phyloP scores from a whole-genome alignment of 1,140 invertebrate species.

The Micrasema minimum region DNA sequence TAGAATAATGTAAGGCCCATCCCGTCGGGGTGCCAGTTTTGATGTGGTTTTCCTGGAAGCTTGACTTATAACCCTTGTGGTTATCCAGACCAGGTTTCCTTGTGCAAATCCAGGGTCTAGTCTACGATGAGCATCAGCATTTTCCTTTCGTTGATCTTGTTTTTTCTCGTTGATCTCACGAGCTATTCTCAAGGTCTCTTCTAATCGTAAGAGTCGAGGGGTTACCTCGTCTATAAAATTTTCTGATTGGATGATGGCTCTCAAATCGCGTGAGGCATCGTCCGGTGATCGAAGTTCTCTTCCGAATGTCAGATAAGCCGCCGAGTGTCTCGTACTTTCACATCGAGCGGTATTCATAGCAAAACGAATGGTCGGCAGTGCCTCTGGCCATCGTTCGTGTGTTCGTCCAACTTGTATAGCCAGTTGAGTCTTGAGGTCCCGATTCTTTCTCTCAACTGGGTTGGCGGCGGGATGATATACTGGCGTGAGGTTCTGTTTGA shows the following conservation, averaged over 20 bases:
- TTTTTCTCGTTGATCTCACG: background rate
- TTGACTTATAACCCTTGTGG: background rate
- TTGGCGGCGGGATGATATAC: conserved; percentile 59
- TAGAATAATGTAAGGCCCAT: background rate
- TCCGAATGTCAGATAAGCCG: conserved; percentile 59
- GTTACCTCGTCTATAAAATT: background rate
- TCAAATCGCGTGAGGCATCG: background rate
- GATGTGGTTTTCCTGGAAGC: background rate
- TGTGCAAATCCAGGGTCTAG: background rate
- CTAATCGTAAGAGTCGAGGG: background rate
- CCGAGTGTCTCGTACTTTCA: conserved; percentile 57
- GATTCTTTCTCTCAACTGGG: conserved; percentile 57
- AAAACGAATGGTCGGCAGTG: conserved; percentile 57
- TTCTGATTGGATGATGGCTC: background rate
- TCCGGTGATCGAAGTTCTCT: conserved; percentile 52
- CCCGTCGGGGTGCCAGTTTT: background rate
- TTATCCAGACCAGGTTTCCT: background rate
- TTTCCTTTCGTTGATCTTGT: background rate
- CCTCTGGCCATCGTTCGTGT: conserved; percentile 57
- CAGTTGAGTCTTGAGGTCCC: conserved; percentile 59
- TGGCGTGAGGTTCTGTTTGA: conserved; percentile 55
- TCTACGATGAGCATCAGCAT: background rate
- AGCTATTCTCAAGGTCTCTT: background rate
- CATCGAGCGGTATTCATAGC: conserved; percentile 59
- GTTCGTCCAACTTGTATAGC: conserved; percentile 54